Evolutionary conservation across 2,113 vertebrate species (phyloP).

Genomic region (Choloepus hoffmanni): DNA sequence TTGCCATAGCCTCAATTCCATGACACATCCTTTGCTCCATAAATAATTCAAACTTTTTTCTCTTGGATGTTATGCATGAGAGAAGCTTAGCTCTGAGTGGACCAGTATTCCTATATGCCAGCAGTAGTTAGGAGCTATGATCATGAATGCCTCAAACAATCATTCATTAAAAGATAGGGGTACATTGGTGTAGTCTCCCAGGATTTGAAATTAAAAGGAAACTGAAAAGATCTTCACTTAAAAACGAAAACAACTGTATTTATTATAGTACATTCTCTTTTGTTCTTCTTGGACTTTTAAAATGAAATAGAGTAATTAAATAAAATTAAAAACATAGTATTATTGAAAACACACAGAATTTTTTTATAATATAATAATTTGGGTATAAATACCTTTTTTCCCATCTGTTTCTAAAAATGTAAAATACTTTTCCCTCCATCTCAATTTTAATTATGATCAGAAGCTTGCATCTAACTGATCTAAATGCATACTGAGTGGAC

Average conservation of each 20-base stretch:
- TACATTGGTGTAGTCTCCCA: background rate
- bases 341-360: background rate
- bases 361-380: constrained; percentile 13
- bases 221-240: constrained; percentile 41
- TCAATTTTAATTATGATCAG: constrained; percentile 57
- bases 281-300: constrained; percentile 39
- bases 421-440: background rate
- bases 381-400: background rate
- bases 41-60: constrained; percentile 44
- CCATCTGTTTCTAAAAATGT: constrained; percentile 15
- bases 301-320: constrained; percentile 40
- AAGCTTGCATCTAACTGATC: background rate
- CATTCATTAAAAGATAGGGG: background rate
- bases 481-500: constrained; percentile 19
- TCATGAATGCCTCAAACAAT: background rate
- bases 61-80: background rate
- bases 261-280: background rate
- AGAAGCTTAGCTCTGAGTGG: background rate
- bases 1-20: background rate
- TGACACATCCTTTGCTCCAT: background rate
- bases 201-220: constrained; percentile 50
- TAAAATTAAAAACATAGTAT: constrained; percentile 25
- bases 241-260: background rate
- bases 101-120: background rate
- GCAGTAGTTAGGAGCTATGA: background rate